Conservation (phyloP, 2,888 invertebrate species). For the Portevinia maculata region DNA sequence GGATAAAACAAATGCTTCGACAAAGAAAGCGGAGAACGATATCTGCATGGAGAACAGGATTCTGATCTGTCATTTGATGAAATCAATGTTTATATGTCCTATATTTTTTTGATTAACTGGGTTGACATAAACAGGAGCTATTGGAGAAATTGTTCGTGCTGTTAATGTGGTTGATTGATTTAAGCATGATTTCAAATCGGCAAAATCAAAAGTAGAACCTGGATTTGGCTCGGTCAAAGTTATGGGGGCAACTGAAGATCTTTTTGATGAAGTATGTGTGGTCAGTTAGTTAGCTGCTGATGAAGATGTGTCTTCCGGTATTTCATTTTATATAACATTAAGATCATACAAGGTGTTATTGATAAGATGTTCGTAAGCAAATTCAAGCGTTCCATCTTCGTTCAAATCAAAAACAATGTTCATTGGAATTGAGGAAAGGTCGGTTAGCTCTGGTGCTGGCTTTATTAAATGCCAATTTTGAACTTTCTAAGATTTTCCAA, state of each 20-base stretch:
- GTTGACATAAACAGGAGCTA: background rate
- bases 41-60: conserved; percentile 10
- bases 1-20: conserved; percentile 10
- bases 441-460: too few species aligned
- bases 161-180: background rate
- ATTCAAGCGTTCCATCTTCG: too few species aligned
- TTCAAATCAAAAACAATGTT: too few species aligned
- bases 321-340: too few species aligned
- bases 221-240: background rate
- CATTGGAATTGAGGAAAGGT: too few species aligned
- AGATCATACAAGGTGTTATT: too few species aligned
- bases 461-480: too few species aligned
- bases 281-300: background rate
- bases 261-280: conserved; percentile 10
- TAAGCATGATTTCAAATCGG: background rate
- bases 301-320: too few species aligned
- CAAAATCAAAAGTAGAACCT: too few species aligned
- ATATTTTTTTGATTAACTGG: background rate
- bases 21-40: too few species aligned
- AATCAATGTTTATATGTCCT: background rate
- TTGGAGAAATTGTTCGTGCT: background rate
- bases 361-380: too few species aligned
- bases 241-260: background rate
- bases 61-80: background rate
- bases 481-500: too few species aligned